Conservation (phyloP, 1,140 invertebrate species). For the Aleiodes sp. region DNA sequence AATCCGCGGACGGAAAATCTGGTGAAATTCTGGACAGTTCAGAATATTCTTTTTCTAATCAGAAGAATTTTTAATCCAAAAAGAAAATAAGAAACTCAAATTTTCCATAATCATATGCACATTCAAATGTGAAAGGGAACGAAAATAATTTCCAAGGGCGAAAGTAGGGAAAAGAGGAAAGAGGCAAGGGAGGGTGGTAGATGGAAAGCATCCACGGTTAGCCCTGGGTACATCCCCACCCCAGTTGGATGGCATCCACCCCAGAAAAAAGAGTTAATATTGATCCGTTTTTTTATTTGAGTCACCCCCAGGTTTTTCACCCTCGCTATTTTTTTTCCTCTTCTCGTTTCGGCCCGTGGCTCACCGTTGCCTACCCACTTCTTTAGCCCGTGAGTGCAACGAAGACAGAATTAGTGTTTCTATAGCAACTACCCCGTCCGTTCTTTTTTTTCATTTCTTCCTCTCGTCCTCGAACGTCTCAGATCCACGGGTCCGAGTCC, state of each 20-base stretch:
- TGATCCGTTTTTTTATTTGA: conserved; percentile 67
- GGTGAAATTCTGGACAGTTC: too few species aligned
- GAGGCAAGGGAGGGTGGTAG: conserved; percentile 35
- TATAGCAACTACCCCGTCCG: conserved; percentile 61
- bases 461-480: conserved; percentile 36
- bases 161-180: conserved; percentile 10
- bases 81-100: neutral
- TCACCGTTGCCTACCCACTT: conserved; percentile 14
- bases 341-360: conserved; percentile 32
- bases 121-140: neutral
- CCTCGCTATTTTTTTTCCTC: conserved; percentile 66
- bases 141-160: neutral
- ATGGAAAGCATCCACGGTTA: conserved; percentile 24
- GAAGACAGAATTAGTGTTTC: conserved; percentile 64
- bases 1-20: too few species aligned
- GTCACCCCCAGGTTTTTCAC: conserved; percentile 66
- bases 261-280: conserved; percentile 67
- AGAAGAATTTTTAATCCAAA: too few species aligned
- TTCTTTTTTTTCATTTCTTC: conserved; percentile 21
- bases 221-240: conserved; percentile 48
- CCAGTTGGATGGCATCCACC: conserved; percentile 55
- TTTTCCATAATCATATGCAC: neutral
- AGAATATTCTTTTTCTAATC: too few species aligned
- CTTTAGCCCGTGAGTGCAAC: conserved; percentile 43
- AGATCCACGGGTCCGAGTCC: conserved; percentile 24